Base-by-base conservation (phyloP, 2,888 invertebrate species). In the Spatulosminthurus flaviceps region DNA sequence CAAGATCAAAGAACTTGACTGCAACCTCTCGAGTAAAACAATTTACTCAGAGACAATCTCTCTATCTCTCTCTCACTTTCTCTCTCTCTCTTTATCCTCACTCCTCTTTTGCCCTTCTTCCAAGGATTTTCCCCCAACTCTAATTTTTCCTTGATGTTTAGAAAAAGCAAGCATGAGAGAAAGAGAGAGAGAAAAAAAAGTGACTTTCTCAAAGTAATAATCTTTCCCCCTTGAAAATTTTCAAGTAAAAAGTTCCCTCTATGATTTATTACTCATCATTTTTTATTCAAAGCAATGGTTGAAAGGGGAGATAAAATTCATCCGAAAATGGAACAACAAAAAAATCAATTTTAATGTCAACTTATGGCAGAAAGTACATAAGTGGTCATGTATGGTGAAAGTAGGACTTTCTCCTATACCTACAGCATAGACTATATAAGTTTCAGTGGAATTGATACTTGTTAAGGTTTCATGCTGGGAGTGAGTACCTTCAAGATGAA, bases 401-500 rank as follows among this genome's bases (percentile, higher is more conserved):
- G n/a, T n/a, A n/a, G n/a, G n/a, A n/a, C n/a, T n/a, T n/a, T n/a
- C n/a, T n/a, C n/a, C n/a, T n/a, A n/a, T n/a, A n/a, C n/a, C n/a
- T n/a, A n/a, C n/a, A n/a, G 41, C 7, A 61, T 13, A 61, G 61
- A 61, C 61, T 72, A 24, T 28, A n/a, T n/a, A n/a, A n/a, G 7
- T 69, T 28, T 24, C 42, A 19, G n/a, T 29, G 51, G 60, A 76
- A 76, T 76, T 76, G 66, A 67, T 76, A 76, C 66, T 66, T 76
- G 41, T 64, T 66, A 13, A 76, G 41, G 75, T 34, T 34, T 76
- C 75, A n/a, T 26, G 75, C 67, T 66, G 66, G 66, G 51, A 51
- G 66, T 66, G 66, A 66, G 34, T 76, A 74, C 75, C 67, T 76
- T 74, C 41, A 22, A 74, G 74, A 74, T 64, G 74, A 64, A 34